phyloP scores from a whole-genome alignment of 2,888 invertebrate genomes.

The Tolmerus cingulatus region DNA sequence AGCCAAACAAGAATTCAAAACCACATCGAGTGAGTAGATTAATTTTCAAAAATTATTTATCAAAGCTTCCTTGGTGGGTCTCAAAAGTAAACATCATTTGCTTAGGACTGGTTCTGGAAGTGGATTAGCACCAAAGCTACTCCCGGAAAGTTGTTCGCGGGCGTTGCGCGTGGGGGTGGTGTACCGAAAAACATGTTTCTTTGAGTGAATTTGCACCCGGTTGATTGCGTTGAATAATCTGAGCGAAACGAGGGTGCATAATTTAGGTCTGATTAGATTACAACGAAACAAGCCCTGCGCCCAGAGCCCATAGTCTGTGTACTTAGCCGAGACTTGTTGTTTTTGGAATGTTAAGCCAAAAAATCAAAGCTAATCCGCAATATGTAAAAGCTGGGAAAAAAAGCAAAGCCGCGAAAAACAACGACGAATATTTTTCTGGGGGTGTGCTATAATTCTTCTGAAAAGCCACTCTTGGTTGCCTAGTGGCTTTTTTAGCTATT shows the following conservation, averaged over 20 bases:
- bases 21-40: background rate
- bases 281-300: constrained; percentile 8
- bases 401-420: background rate
- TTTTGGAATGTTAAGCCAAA: constrained; percentile 20
- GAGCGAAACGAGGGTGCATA: constrained; percentile 42
- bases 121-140: constrained; percentile 8
- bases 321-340: constrained; percentile 1
- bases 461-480: background rate
- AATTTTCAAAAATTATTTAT: constrained; percentile 21
- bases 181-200: constrained; percentile 26
- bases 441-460: background rate
- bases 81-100: constrained; percentile 29
- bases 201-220: constrained; percentile 42
- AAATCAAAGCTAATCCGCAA: background rate
- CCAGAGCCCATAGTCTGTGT: background rate
- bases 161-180: background rate
- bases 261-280: constrained; percentile 44
- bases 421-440: background rate
- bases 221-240: constrained; percentile 44
- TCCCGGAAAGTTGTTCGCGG: background rate
- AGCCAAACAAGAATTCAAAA: background rate
- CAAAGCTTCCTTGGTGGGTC: background rate
- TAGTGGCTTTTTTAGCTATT: background rate
- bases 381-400: background rate
- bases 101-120: constrained; percentile 1